These are phyloP conservation scores for Lonchura striata DNA, from an alignment of 2,113 vertebrate genomes.

Conservation along the genomic window DNA sequence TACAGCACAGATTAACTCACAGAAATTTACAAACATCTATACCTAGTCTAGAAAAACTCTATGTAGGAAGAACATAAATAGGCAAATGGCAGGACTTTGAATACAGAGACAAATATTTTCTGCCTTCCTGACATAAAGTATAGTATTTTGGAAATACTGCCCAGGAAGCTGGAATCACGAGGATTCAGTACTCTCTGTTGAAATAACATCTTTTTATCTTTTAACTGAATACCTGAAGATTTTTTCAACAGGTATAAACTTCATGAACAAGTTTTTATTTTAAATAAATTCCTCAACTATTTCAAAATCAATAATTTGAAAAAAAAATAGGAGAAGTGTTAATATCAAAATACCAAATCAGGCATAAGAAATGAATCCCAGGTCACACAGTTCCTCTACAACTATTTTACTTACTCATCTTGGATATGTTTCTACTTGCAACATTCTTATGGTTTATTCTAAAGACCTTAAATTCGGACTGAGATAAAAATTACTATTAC, in stretches of 20 bases:
- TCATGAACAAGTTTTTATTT: background rate
- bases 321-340: background rate
- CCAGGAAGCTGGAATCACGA: background rate
- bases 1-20: background rate
- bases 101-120: background rate
- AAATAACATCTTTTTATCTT: background rate
- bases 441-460: background rate
- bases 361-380: background rate
- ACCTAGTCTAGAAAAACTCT: background rate
- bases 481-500: background rate
- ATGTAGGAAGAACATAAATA: background rate
- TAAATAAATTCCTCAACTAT: background rate
- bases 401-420: background rate
- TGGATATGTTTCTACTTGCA: conserved; percentile 18
- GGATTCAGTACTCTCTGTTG: background rate
- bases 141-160: background rate
- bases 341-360: background rate
- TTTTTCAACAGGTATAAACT: background rate
- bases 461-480: background rate
- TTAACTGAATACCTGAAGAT: background rate
- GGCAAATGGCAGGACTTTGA: background rate
- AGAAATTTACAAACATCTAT: background rate
- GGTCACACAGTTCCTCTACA: background rate
- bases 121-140: background rate
- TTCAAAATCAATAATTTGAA: background rate